Percentiles rank a stretch among this genome's conserved stretches.
Conservation (phyloP, 2,888 invertebrate species). For the Sarcophaga rosellei region DNA sequence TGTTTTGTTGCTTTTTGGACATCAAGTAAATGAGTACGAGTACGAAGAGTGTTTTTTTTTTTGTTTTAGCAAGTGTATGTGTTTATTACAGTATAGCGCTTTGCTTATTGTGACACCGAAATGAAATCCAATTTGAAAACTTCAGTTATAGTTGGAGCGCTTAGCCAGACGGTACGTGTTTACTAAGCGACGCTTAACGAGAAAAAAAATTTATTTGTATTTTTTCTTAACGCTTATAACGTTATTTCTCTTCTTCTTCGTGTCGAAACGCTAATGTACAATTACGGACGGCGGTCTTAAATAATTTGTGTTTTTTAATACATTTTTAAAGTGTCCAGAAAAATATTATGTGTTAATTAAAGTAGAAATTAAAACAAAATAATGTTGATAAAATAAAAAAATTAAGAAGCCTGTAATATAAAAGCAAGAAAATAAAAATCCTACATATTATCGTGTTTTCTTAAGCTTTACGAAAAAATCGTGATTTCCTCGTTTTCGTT, state of each 20-base stretch:
- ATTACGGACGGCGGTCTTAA: constrained; percentile 60
- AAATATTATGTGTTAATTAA: constrained; percentile 5
- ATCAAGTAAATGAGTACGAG: background rate
- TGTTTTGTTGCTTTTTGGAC: constrained; percentile 14
- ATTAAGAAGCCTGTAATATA: constrained; percentile 1
- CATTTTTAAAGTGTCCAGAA: constrained; percentile 3
- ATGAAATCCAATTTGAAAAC: constrained; percentile 69
- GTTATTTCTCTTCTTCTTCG: constrained; percentile 52
- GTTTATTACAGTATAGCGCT: constrained; percentile 27
- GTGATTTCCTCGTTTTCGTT: constrained; percentile 56
- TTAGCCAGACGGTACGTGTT: constrained; percentile 73
- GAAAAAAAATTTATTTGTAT: constrained; percentile 1
- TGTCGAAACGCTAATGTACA: constrained; percentile 41
- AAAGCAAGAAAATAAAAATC: constrained; percentile 16
- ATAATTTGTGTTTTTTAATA: background rate
- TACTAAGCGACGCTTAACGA: constrained; percentile 69
- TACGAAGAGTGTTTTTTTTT: background rate
- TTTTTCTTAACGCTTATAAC: constrained; percentile 55
- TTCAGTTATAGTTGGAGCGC: constrained; percentile 76
- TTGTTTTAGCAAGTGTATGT: constrained; percentile 1
- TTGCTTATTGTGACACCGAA: constrained; percentile 48
- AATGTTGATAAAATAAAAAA: constrained; percentile 16
- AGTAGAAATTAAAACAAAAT: constrained; percentile 22
- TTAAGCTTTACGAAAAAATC: constrained; percentile 40
- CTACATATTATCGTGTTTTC: constrained; percentile 28